Conservation (phyloP, 2,888 invertebrate species). For the Caenorhabditis angaria region DNA sequence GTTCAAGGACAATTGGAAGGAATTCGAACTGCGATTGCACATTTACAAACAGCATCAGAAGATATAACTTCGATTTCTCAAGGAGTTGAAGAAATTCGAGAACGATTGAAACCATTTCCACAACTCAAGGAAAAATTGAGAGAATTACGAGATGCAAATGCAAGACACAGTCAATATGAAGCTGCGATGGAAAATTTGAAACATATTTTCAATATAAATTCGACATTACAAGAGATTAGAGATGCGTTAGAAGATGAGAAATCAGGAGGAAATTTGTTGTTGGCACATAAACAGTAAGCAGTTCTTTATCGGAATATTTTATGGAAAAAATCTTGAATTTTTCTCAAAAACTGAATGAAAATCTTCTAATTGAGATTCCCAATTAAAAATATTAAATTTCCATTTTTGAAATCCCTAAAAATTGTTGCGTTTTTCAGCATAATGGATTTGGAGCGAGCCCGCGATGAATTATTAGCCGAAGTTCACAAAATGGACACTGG, state of each 20-base stretch:
- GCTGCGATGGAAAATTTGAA: constrained; percentile 97
- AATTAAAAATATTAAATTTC: background rate
- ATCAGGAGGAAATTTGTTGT: constrained; percentile 81
- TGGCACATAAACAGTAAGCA: constrained; percentile 84
- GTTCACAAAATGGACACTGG: constrained; percentile 82
- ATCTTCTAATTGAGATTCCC: too few species aligned
- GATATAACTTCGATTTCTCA: constrained; percentile 81
- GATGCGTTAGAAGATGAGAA: constrained; percentile 87
- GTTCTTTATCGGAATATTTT: constrained; percentile 1
- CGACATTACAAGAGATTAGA: constrained; percentile 86
- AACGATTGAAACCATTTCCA: constrained; percentile 82
- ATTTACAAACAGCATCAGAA: constrained; percentile 85
- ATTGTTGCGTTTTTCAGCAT: constrained; percentile 80
- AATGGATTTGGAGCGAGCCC: constrained; percentile 92
- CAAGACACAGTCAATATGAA: constrained; percentile 91
- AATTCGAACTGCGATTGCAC: constrained; percentile 89
- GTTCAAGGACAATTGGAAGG: constrained; percentile 98
- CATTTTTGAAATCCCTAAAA: background rate
- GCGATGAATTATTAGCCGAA: constrained; percentile 93
- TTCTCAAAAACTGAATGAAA: background rate
- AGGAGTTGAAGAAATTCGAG: constrained; percentile 82
- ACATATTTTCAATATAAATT: constrained; percentile 96
- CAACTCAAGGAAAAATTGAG: constrained; percentile 84
- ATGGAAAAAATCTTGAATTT: background rate
- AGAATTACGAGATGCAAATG: constrained; percentile 89